Evolutionary conservation across 2,888 invertebrate genomes (phyloP).

Genomic region (Tigriopus californicus): DNA sequence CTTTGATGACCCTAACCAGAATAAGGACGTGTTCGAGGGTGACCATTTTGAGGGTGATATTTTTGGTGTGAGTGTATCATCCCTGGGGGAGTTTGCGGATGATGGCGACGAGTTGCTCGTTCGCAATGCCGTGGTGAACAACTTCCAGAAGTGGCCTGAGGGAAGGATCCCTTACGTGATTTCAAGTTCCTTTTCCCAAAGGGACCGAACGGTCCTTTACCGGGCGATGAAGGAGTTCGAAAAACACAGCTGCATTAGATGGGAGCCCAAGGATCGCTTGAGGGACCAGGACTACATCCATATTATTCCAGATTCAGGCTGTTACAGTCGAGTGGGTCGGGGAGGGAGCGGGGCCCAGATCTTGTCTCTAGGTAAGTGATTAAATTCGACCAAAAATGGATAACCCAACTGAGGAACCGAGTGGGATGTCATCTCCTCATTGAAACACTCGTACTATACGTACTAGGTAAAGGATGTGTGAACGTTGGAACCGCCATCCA

Average conservation of each 20-base stretch:
- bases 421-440: background rate
- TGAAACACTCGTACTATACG: background rate
- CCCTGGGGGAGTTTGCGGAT: background rate
- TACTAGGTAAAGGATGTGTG: background rate
- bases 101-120: background rate
- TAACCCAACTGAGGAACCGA: too few relatives aligned
- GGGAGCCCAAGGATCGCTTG: constrained; percentile 34
- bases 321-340: constrained; percentile 44
- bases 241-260: constrained; percentile 41
- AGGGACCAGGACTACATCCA: constrained; percentile 37
- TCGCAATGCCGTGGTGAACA: background rate
- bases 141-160: background rate
- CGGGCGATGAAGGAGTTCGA: constrained; percentile 40
- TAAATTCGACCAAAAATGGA: too few relatives aligned
- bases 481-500: background rate
- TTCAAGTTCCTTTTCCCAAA: constrained; percentile 22
- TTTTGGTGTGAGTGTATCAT: background rate
- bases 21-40: background rate
- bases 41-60: background rate
- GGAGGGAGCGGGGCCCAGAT: constrained; percentile 40
- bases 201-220: constrained; percentile 33
- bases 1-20: too few relatives aligned
- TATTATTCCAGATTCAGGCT: constrained; percentile 38
- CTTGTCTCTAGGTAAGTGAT: background rate
- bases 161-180: background rate